Base-by-base conservation (phyloP, 2,888 invertebrate species). In the Ferdinandea cuprea region DNA sequence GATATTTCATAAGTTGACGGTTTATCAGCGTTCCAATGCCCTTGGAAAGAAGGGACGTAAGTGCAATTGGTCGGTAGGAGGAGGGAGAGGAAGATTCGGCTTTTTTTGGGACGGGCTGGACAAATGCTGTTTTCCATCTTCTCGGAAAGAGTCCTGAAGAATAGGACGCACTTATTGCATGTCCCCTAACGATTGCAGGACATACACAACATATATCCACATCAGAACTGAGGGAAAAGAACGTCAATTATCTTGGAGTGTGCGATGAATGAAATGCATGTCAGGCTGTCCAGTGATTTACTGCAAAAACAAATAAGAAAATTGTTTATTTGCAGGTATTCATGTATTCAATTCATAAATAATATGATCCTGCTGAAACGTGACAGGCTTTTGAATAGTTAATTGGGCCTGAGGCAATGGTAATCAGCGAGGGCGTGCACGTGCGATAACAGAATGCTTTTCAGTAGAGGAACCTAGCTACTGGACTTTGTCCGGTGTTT, bases 131-230 rank as follows among this genome's bases (percentile, higher is more conserved):
- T n/a, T n/a, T n/a, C n/a, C n/a, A n/a, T n/a, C n/a, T n/a, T n/a
- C n/a, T n/a, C n/a, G n/a, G n/a, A n/a, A n/a, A n/a, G n/a, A n/a
- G n/a, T n/a, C n/a, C n/a, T n/a, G n/a, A n/a, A n/a, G n/a, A n/a
- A n/a, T n/a, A n/a, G n/a, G n/a, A 83, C 83, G 78, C 77, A 78
- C 71, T 78, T 61, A 71, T 78, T 78, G 77, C 78, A 72, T 83
- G 81, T 77, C 61, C 42, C 32, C 77, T 71, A 59, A 74, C 74
- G 73, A 79, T 37, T 73, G 37, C 52, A 58, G 61, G 28, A 56
- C 56, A 25, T n/a, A 17, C 11, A 35, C n/a, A n/a, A 13, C 15
- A 42, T 13, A 42, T 8, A 13, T n/a, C 13, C 3, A n/a, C 35
- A 11, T 2, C 0, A 11, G 9, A 13, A 7, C 7, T 8, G 7